Evolutionary conservation across 2,113 vertebrate species (phyloP).

Genomic region (Pachypanchax playfairii): DNA sequence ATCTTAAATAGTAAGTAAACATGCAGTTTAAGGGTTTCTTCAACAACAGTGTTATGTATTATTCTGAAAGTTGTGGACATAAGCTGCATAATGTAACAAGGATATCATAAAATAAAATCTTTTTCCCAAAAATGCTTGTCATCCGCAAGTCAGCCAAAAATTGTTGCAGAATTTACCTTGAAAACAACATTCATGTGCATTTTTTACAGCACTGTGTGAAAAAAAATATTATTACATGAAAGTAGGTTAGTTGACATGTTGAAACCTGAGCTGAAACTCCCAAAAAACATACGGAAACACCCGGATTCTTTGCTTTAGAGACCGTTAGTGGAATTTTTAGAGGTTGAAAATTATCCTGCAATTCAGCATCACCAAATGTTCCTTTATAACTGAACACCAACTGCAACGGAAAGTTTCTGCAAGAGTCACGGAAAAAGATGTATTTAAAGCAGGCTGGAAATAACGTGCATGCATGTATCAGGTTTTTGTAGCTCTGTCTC

Average conservation of each 20-base stretch:
- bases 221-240: too few relatives aligned
- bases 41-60: too few relatives aligned
- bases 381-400: conserved; percentile 2
- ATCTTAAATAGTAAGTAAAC: too few relatives aligned
- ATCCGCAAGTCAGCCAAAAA: too few relatives aligned
- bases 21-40: too few relatives aligned
- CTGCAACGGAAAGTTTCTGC: conserved; percentile 42
- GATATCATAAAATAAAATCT: too few relatives aligned
- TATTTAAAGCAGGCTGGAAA: conserved; percentile 33
- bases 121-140: background rate
- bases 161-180: too few relatives aligned
- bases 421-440: conserved; percentile 29
- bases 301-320: background rate
- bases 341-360: background rate
- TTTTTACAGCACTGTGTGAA: too few relatives aligned
- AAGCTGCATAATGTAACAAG: too few relatives aligned
- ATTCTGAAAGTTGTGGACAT: too few relatives aligned
- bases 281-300: conserved; percentile 1
- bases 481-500: conserved; percentile 14
- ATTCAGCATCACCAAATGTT: conserved; percentile 5
- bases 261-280: background rate
- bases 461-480: conserved; percentile 22
- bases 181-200: too few relatives aligned
- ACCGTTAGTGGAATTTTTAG: conserved; percentile 10
- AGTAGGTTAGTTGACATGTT: background rate